Conservation (phyloP, 2,888 invertebrate species). For the Eupeodes luniger region DNA sequence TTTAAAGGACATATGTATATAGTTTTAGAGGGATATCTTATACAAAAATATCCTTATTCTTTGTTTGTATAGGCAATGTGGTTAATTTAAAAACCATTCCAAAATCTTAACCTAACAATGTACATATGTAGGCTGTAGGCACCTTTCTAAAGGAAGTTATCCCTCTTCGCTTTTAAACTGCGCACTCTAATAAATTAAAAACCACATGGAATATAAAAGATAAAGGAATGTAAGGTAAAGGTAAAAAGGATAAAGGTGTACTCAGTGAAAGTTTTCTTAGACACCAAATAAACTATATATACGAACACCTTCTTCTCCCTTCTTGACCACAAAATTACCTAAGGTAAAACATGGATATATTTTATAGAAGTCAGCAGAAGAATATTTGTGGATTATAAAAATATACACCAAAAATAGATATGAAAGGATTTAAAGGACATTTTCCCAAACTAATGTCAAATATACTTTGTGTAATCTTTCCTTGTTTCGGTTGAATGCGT, state of each 20-base stretch:
- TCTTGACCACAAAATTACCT: constrained; percentile 16
- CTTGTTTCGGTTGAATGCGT: constrained; percentile 57
- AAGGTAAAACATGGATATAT: not conserved
- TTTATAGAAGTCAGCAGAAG: not conserved
- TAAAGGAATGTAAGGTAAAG: not conserved
- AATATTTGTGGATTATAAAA: constrained; percentile 46
- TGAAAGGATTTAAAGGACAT: constrained; percentile 11
- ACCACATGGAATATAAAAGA: constrained; percentile 2
- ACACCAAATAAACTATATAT: constrained; percentile 8
- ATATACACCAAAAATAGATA: constrained; percentile 14
- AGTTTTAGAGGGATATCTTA: not conserved
- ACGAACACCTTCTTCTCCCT: not conserved
- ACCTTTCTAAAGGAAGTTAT: not conserved
- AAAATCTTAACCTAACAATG: not conserved
- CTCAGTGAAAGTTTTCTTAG: not conserved
- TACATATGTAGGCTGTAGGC: too few relatives aligned
- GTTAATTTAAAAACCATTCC: constrained; percentile 57
- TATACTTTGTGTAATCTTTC: constrained; percentile 40
- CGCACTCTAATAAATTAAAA: constrained; percentile 36
- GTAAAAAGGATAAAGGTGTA: not conserved
- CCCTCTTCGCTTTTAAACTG: not conserved
- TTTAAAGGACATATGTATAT: constrained; percentile 24
- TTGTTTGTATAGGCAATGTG: constrained; percentile 5
- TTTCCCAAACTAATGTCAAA: not conserved
- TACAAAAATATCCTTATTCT: constrained; percentile 18